phyloP scores from a whole-genome alignment of 2,888 invertebrate species.

The Pachliopta kotzebuea region DNA sequence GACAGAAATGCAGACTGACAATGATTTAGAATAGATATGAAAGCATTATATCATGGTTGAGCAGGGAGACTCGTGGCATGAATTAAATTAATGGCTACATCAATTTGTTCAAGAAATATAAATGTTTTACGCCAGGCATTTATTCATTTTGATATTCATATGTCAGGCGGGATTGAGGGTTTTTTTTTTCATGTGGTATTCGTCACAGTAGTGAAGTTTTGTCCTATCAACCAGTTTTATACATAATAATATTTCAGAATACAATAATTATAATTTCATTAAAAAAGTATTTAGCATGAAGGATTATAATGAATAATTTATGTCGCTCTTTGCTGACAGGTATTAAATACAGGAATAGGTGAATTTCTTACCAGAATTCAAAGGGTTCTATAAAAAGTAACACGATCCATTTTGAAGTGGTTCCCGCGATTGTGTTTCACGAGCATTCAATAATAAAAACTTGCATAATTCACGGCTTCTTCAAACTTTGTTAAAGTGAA shows the following conservation, averaged over 20 bases:
- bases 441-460: conserved; percentile 36
- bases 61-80: conserved; percentile 46
- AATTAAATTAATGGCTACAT: conserved; percentile 60
- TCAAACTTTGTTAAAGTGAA: conserved; percentile 34
- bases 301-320: no score
- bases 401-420: conserved; percentile 34
- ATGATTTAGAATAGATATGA: conserved; percentile 62
- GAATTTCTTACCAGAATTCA: not conserved
- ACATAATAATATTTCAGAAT: not conserved
- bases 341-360: not conserved
- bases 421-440: conserved; percentile 41
- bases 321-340: not conserved
- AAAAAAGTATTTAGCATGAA: no score
- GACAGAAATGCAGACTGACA: conserved; percentile 52
- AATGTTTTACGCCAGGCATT: conserved; percentile 22
- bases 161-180: conserved; percentile 1
- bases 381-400: conserved; percentile 13
- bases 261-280: no score
- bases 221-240: no score
- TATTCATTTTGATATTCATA: conserved; percentile 19
- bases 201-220: not conserved
- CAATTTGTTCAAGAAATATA: conserved; percentile 34
- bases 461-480: conserved; percentile 36
- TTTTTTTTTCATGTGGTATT: not conserved
- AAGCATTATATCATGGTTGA: conserved; percentile 50